Conservation (phyloP, 2,888 invertebrate genomes). For the Sympetrum striolatum region DNA sequence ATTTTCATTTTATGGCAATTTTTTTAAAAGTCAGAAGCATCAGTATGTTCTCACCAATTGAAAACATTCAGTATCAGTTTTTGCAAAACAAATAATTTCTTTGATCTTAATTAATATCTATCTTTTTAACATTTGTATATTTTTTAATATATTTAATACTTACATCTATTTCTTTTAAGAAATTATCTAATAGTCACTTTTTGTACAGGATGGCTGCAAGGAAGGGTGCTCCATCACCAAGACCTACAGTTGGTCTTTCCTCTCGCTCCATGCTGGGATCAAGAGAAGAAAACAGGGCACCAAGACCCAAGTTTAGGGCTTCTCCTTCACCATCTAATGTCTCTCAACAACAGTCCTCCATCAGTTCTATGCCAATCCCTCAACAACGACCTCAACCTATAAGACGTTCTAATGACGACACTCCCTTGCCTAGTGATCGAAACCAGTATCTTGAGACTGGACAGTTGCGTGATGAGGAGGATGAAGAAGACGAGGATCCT, state of each 20-base stretch:
- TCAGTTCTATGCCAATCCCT: background rate
- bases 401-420: slow-evolving; percentile 57
- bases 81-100: too few relatives aligned
- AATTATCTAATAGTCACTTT: background rate
- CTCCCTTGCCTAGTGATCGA: slow-evolving; percentile 71
- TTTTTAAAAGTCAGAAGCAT: too few relatives aligned
- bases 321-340: slow-evolving; percentile 27
- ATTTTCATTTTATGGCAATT: too few relatives aligned
- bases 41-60: too few relatives aligned
- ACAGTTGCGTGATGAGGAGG: slow-evolving; percentile 73
- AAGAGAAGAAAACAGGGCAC: slow-evolving; percentile 1
- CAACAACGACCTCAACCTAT: slow-evolving; percentile 21
- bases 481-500: slow-evolving; percentile 65
- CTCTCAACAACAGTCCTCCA: background rate
- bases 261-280: slow-evolving; percentile 12
- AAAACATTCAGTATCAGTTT: too few relatives aligned
- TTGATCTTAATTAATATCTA: too few relatives aligned
- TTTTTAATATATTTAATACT: too few relatives aligned
- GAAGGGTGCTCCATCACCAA: slow-evolving; percentile 17
- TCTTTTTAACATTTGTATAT: too few relatives aligned
- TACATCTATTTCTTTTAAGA: too few relatives aligned
- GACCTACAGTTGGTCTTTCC: slow-evolving; percentile 2
- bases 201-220: slow-evolving; percentile 1
- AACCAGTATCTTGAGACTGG: slow-evolving; percentile 81
- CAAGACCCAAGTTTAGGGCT: background rate